Conservation (phyloP, 2,797 vertebrate species). For the Adrianichthys oophorus region DNA sequence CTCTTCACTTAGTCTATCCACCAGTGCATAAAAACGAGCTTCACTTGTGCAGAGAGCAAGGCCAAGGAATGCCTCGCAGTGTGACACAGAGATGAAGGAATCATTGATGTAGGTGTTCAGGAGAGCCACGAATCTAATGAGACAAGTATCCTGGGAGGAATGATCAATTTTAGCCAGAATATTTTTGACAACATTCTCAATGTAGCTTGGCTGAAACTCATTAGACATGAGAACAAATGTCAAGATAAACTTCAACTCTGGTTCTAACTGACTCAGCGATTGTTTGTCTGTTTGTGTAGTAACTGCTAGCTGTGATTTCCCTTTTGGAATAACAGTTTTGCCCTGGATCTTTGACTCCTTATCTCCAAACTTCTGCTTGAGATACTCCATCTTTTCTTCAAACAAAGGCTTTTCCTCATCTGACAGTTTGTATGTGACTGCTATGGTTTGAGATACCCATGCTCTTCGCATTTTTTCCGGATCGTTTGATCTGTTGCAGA, state of each 20-base stretch:
- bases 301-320: too few species aligned
- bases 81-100: constrained; percentile 83
- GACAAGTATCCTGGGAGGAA: constrained; percentile 59
- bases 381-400: constrained; percentile 63
- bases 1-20: constrained; percentile 72
- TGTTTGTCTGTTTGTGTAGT: too few species aligned
- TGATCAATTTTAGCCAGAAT: constrained; percentile 76
- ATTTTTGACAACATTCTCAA: constrained; percentile 75
- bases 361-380: constrained; percentile 55
- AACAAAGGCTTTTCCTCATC: constrained; percentile 76
- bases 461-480: constrained; percentile 71
- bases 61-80: constrained; percentile 81
- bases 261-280: background rate
- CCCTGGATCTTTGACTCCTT: too few species aligned
- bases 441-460: constrained; percentile 78
- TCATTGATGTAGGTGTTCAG: constrained; percentile 83
- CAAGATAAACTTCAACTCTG: constrained; percentile 72
- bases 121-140: constrained; percentile 82
- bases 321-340: too few species aligned
- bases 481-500: constrained; percentile 76
- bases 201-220: constrained; percentile 71
- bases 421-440: constrained; percentile 83
- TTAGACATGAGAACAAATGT: constrained; percentile 85
- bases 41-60: constrained; percentile 55
- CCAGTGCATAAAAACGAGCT: constrained; percentile 70